A percentile compares a stretch with the other conserved stretches of the same genome.
Conservation (phyloP, 2,113 vertebrate genomes). For the Aspiorhynchus laticeps region DNA sequence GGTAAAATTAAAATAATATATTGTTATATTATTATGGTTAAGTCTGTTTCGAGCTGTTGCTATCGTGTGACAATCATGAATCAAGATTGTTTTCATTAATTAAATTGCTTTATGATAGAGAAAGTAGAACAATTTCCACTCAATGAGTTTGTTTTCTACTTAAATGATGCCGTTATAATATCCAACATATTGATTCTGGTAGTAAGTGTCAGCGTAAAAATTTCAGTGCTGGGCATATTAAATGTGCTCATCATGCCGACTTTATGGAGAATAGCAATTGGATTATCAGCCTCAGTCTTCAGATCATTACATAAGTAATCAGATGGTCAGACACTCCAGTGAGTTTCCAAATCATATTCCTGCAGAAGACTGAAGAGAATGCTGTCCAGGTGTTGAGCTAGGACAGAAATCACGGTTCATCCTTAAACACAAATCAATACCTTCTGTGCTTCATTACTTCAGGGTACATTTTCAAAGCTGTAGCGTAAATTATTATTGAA, state of each 20-base stretch:
- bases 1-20: background rate
- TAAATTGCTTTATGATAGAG: background rate
- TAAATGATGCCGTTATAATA: slow-evolving; percentile 26
- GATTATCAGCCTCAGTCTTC: slow-evolving; percentile 25
- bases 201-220: slow-evolving; percentile 8
- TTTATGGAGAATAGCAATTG: slow-evolving; percentile 25
- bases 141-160: slow-evolving; percentile 18
- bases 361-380: slow-evolving; percentile 31
- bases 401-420: background rate
- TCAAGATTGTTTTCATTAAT: background rate
- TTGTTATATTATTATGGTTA: background rate
- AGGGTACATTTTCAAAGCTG: background rate
- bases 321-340: slow-evolving; percentile 42
- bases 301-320: slow-evolving; percentile 49
- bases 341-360: background rate
- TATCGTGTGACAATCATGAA: background rate
- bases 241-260: slow-evolving; percentile 49
- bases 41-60: background rate
- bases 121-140: slow-evolving; percentile 7
- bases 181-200: slow-evolving; percentile 12
- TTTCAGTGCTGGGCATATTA: slow-evolving; percentile 42
- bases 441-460: background rate
- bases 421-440: background rate
- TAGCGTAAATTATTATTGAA: background rate
- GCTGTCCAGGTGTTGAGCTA: slow-evolving; percentile 2